Conservation (phyloP, 2,888 invertebrate species). For the Orgyia antiqua region DNA sequence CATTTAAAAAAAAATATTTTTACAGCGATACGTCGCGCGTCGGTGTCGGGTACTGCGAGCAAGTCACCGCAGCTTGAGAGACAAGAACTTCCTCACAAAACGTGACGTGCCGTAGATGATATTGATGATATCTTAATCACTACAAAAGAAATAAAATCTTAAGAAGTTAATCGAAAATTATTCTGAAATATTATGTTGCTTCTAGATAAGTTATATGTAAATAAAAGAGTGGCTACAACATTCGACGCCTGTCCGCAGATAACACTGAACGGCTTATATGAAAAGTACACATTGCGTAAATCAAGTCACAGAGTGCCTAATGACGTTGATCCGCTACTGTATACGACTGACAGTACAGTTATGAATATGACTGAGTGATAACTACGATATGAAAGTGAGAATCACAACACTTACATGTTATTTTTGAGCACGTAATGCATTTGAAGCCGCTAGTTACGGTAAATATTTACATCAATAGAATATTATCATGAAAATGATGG, state of each 20-base stretch:
- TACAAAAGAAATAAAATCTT: too few species aligned
- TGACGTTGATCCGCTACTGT: constrained; percentile 45
- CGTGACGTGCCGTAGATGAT: too few species aligned
- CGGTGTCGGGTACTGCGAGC: too few species aligned
- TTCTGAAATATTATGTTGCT: too few species aligned
- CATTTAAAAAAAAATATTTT: too few species aligned
- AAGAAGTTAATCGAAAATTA: too few species aligned
- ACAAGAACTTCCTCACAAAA: too few species aligned
- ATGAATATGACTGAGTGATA: constrained; percentile 30
- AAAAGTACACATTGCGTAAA: constrained; percentile 58
- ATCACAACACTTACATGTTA: constrained; percentile 23
- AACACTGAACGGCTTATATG: constrained; percentile 69
- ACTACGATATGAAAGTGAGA: constrained; percentile 39
- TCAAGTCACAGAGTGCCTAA: constrained; percentile 48
- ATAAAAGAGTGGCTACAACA: constrained; percentile 13
- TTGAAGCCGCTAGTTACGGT: constrained; percentile 9
- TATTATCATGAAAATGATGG: constrained; percentile 7
- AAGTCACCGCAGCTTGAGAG: too few species aligned
- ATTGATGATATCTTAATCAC: too few species aligned
- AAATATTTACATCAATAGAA: constrained; percentile 12
- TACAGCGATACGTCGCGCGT: too few species aligned
- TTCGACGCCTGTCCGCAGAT: constrained; percentile 44
- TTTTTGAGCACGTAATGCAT: constrained; percentile 23
- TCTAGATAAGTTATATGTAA: constrained; percentile 37
- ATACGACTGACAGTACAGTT: constrained; percentile 37